Conservation (phyloP, 2,797 vertebrate species). For the Amazonetta brasiliensis region DNA sequence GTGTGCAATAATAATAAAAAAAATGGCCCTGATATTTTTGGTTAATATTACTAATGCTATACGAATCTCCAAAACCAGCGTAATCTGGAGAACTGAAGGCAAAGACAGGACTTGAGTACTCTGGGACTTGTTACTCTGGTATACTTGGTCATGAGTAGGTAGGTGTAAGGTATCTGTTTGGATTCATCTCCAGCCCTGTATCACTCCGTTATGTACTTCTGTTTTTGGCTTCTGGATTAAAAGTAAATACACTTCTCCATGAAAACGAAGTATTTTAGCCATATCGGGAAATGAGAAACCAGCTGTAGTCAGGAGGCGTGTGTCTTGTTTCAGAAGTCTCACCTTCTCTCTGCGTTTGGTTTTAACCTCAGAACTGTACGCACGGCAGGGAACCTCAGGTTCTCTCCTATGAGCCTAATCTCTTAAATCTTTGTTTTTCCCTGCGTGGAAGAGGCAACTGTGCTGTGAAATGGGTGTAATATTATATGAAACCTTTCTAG, state of each 20-base stretch:
- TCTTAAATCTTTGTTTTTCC: background rate
- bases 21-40: background rate
- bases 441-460: background rate
- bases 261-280: background rate
- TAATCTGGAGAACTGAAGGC: background rate
- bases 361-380: background rate
- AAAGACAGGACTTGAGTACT: background rate
- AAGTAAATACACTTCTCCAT: background rate
- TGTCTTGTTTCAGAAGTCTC: background rate
- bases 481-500: background rate
- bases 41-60: background rate
- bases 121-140: background rate
- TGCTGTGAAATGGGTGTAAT: background rate
- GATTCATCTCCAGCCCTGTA: background rate
- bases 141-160: background rate
- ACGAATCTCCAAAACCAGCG: background rate
- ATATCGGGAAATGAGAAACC: background rate
- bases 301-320: background rate
- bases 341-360: rapidly evolving
- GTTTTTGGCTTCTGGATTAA: background rate
- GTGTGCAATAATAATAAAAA: background rate
- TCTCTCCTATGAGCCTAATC: background rate
- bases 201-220: background rate
- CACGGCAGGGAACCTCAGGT: background rate
- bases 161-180: background rate